Conservation (phyloP, 2,797 vertebrate species). For the Leptatherina wallacei region DNA sequence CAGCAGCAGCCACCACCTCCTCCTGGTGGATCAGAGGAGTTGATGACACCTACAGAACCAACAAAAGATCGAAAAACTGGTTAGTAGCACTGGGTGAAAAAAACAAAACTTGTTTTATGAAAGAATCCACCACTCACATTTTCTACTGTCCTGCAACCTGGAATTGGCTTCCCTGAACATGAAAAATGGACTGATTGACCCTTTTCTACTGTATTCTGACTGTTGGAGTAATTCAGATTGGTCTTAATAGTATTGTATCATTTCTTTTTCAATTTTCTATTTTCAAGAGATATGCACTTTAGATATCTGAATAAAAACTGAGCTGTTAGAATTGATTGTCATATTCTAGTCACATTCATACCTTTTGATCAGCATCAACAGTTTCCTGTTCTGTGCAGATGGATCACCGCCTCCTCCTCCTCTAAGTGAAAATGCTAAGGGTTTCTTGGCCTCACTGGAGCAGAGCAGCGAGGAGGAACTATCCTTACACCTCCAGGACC, state of each 20-base stretch:
- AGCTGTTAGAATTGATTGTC: not conserved
- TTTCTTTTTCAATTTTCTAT: not conserved
- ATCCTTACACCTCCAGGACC: constrained; percentile 89
- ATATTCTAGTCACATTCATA: not conserved
- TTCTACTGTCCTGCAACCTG: not conserved
- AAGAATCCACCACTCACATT: not conserved
- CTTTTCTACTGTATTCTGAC: not conserved
- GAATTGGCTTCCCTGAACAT: not conserved
- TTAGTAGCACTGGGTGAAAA: constrained; percentile 33
- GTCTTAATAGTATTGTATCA: not conserved
- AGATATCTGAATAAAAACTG: not conserved
- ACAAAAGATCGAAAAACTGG: constrained; percentile 63
- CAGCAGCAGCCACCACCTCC: constrained; percentile 52
- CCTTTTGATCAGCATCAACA: not conserved
- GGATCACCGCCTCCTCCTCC: constrained; percentile 62
- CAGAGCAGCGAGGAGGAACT: constrained; percentile 92
- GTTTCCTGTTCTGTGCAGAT: constrained; percentile 45
- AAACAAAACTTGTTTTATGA: not conserved
- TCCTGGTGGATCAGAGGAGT: constrained; percentile 62
- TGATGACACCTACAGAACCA: constrained; percentile 43
- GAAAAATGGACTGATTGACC: not conserved
- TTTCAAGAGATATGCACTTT: not conserved
- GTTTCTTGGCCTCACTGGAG: constrained; percentile 87
- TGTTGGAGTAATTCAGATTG: too few relatives aligned
- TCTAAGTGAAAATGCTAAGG: constrained; percentile 87